Evolutionary conservation across 2,797 vertebrate genomes (phyloP).

Genomic region (Dipus sagitta): DNA sequence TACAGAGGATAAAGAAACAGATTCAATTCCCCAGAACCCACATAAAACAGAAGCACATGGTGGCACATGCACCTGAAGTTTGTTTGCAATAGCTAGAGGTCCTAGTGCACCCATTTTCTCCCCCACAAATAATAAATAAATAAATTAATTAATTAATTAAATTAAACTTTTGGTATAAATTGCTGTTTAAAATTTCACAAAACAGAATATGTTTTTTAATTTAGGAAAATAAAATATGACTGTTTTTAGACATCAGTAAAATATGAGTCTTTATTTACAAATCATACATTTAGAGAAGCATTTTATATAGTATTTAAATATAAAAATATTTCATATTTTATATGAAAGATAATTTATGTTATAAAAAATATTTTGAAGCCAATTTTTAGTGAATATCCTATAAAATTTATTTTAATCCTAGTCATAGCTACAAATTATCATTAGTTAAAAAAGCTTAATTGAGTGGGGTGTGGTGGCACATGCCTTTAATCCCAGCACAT

Average conservation of each 20-base stretch:
- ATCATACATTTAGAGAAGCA: background rate
- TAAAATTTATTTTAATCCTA: background rate
- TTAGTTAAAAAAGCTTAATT: background rate
- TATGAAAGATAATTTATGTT: background rate
- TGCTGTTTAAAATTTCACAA: background rate
- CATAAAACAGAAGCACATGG: too few relatives aligned
- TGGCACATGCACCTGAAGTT: too few relatives aligned
- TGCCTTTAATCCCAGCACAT: too few relatives aligned
- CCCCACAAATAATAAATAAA: too few relatives aligned
- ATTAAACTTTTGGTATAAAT: background rate
- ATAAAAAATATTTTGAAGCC: background rate
- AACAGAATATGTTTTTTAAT: background rate
- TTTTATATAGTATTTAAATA: background rate
- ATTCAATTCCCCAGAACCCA: too few relatives aligned
- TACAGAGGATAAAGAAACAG: too few relatives aligned
- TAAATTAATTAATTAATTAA: too few relatives aligned
- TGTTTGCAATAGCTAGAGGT: too few relatives aligned
- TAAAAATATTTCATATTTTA: too few relatives aligned
- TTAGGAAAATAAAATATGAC: background rate
- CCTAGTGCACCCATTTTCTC: too few relatives aligned
- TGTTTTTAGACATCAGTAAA: background rate
- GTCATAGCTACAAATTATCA: background rate
- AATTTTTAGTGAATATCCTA: background rate
- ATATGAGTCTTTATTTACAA: background rate
- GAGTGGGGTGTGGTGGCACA: background rate